Percentiles rank a stretch among this genome's conserved stretches.
Evolutionary conservation across 2,113 vertebrate species (phyloP).

Genomic region (Grallaria varia): DNA sequence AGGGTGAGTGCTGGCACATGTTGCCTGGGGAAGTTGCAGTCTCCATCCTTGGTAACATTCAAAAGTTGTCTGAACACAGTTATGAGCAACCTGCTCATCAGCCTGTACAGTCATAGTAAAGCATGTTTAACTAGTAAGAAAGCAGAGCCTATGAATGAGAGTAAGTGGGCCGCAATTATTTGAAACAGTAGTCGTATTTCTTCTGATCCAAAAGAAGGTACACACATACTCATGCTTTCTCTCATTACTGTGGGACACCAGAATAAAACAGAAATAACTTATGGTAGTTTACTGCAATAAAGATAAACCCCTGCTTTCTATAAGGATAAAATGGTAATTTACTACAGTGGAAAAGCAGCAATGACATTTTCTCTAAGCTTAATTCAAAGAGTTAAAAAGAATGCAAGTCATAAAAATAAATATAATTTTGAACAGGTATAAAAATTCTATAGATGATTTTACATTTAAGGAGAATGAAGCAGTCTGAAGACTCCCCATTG

Average conservation of each 20-base stretch:
- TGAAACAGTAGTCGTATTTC: not conserved
- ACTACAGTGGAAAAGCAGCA: not conserved
- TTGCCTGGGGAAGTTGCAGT: not conserved
- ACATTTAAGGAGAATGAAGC: conserved; percentile 14
- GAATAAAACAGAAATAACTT: conserved; percentile 1
- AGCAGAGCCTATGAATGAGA: not conserved
- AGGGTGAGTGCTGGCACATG: not conserved
- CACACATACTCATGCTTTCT: not conserved
- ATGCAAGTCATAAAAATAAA: conserved; percentile 26
- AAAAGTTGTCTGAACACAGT: not conserved
- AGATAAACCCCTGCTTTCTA: conserved; percentile 1
- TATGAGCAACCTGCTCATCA: not conserved
- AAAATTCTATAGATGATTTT: conserved; percentile 35
- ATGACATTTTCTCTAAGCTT: conserved; percentile 22
- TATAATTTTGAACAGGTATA: conserved; percentile 39
- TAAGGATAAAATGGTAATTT: conserved; percentile 25
- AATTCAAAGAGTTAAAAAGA: conserved; percentile 30
- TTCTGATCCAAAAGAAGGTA: not conserved
- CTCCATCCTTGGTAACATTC: not conserved
- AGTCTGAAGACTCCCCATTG: conserved; percentile 51
- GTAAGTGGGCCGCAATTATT: not conserved
- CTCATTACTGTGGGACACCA: not conserved
- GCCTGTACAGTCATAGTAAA: not conserved
- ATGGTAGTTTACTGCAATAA: conserved; percentile 24
- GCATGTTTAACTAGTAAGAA: not conserved